A percentile compares a stretch with the other conserved stretches of the same genome.
phyloP scores from a whole-genome alignment of 2,113 vertebrate genomes.

The Rhynchomys soricoides region DNA sequence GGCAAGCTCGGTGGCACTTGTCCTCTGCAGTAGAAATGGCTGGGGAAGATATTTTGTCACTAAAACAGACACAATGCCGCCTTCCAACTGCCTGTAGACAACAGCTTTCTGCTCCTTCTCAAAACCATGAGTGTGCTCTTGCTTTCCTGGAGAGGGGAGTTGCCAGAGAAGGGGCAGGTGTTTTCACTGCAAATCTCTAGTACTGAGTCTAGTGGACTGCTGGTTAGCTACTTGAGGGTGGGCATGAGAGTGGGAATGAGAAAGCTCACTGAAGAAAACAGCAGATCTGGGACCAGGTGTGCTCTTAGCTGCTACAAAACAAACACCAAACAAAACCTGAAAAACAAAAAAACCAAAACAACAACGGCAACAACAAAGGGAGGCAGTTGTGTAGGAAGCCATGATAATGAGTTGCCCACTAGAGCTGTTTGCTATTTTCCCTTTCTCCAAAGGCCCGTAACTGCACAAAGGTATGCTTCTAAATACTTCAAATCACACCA shows the following conservation, averaged over 20 bases:
- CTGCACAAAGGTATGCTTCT: background rate
- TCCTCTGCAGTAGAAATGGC: background rate
- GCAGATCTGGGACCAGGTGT: background rate
- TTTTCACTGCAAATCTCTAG: conserved; percentile 25
- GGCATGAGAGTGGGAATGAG: background rate
- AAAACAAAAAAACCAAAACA: too few species aligned
- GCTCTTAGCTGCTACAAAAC: background rate
- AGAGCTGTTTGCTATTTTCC: background rate
- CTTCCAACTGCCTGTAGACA: background rate
- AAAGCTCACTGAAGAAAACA: conserved; percentile 7
- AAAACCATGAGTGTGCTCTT: background rate
- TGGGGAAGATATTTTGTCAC: background rate
- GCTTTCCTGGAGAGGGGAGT: conserved; percentile 14
- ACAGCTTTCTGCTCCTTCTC: background rate
- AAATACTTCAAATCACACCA: conserved; percentile 58
- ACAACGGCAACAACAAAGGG: background rate
- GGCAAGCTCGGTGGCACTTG: background rate
- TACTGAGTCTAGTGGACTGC: conserved; percentile 1
- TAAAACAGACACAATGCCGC: background rate
- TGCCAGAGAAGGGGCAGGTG: conserved; percentile 25
- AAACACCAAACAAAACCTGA: too few species aligned
- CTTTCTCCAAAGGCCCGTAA: background rate
- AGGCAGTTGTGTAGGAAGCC: background rate
- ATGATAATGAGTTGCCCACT: background rate
- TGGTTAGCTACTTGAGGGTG: background rate